A percentile compares a stretch with the other conserved stretches of the same genome.
Conservation (phyloP, 2,888 invertebrate species). For the Calliphora vomitoria region DNA sequence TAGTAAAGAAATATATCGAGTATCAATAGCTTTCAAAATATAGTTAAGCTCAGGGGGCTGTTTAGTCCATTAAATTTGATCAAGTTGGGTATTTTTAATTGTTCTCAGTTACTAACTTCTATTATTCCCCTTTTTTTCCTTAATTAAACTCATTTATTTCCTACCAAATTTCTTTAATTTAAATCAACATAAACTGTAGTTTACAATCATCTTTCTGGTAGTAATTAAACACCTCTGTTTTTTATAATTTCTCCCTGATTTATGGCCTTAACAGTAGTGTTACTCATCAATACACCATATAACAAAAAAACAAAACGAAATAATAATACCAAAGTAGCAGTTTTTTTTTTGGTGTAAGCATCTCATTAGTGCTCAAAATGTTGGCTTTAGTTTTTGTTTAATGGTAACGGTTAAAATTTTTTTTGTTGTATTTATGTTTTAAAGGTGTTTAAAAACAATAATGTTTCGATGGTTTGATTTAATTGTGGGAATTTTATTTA, state of each 20-base stretch:
- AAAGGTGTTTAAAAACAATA: slow-evolving; percentile 9
- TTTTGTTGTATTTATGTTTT: not conserved
- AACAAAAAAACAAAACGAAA: not conserved
- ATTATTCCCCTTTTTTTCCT: too few species aligned
- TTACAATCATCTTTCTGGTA: not conserved
- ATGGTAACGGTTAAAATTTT: slow-evolving; percentile 46
- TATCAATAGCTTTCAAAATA: too few species aligned
- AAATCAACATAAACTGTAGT: slow-evolving; percentile 11
- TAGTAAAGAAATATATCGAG: too few species aligned
- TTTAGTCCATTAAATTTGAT: too few species aligned
- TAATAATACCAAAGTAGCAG: not conserved
- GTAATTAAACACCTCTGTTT: slow-evolving; percentile 61
- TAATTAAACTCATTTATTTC: slow-evolving; percentile 20
- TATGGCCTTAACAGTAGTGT: slow-evolving; percentile 39
- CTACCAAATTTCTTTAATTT: slow-evolving; percentile 20
- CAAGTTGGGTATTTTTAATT: too few species aligned
- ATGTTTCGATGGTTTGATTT: not conserved
- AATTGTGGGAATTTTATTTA: slow-evolving; percentile 55
- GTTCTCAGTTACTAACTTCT: too few species aligned
- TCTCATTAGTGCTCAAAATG: slow-evolving; percentile 24
- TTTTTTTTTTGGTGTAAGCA: not conserved
- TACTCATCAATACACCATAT: slow-evolving; percentile 23
- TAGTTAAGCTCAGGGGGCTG: too few species aligned
- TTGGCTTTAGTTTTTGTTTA: slow-evolving; percentile 34
- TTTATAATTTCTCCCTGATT: slow-evolving; percentile 51